Conservation (phyloP, 2,113 vertebrate species). For the Chionis minor region DNA sequence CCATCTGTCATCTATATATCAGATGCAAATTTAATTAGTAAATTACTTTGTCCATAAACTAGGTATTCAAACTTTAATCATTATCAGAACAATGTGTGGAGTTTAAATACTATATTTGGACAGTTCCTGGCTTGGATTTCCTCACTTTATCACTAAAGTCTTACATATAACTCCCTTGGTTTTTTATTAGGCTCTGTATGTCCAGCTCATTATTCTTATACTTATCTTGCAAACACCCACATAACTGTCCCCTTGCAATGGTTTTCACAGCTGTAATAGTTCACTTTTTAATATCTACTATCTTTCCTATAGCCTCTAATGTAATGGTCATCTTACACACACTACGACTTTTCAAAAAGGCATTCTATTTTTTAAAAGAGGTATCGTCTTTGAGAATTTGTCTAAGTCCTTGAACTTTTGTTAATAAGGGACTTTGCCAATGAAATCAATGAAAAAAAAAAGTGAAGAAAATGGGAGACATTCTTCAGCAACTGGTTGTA, state of each 20-base stretch:
- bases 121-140: background rate
- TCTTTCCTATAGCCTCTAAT: background rate
- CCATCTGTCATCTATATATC: constrained; percentile 41
- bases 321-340: background rate
- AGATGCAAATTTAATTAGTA: background rate
- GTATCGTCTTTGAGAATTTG: background rate
- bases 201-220: background rate
- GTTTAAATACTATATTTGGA: background rate
- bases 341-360: background rate
- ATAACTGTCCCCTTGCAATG: background rate
- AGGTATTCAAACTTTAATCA: background rate
- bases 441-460: background rate
- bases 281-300: background rate
- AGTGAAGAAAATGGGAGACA: fast-evolving
- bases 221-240: background rate
- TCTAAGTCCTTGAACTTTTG: background rate
- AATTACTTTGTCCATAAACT: background rate
- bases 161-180: background rate
- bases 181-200: background rate
- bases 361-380: background rate
- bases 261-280: background rate
- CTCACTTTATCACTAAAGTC: background rate
- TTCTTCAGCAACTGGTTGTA: background rate
- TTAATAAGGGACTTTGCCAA: background rate
- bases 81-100: background rate